Evolutionary conservation across 2,113 vertebrate genomes (phyloP).

Genomic region (Alosa alosa): DNA sequence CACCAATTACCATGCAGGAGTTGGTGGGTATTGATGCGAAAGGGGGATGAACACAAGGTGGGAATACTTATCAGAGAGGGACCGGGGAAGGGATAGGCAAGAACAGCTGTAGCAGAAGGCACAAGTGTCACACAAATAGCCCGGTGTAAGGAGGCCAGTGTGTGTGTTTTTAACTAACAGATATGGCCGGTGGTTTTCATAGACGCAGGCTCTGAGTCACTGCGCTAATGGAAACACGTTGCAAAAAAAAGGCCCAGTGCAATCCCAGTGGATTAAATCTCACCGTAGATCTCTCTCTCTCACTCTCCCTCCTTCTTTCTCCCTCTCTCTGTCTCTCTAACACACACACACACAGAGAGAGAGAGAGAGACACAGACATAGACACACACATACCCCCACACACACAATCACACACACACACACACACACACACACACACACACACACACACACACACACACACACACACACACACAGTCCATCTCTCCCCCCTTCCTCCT

Average conservation of each 20-base stretch:
- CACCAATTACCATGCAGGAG: conserved; percentile 61
- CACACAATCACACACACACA: conserved; percentile 21
- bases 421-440: neutral
- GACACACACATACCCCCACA: conserved; percentile 2
- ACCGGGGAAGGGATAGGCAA: conserved; percentile 44
- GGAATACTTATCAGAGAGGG: conserved; percentile 41
- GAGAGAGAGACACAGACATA: conserved; percentile 30
- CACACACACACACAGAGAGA: conserved; percentile 26
- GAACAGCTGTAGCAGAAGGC: neutral
- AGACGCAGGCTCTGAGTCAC: neutral
- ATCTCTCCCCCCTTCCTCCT: conserved; percentile 43
- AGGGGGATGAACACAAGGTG: conserved; percentile 22
- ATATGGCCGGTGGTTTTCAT: neutral
- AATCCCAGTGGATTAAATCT: neutral
- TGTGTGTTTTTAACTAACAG: conserved; percentile 26
- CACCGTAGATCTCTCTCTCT: neutral
- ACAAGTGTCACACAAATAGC: neutral
- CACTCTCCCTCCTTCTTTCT: neutral
- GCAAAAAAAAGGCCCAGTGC: neutral
- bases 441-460: conserved; percentile 10
- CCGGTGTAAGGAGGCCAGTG: neutral
- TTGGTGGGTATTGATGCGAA: conserved; percentile 52
- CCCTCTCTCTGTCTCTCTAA: neutral
- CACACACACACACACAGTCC: conserved; percentile 42
- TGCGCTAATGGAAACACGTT: neutral